Conservation (phyloP, 2,797 vertebrate species). For the Myotis myotis region DNA sequence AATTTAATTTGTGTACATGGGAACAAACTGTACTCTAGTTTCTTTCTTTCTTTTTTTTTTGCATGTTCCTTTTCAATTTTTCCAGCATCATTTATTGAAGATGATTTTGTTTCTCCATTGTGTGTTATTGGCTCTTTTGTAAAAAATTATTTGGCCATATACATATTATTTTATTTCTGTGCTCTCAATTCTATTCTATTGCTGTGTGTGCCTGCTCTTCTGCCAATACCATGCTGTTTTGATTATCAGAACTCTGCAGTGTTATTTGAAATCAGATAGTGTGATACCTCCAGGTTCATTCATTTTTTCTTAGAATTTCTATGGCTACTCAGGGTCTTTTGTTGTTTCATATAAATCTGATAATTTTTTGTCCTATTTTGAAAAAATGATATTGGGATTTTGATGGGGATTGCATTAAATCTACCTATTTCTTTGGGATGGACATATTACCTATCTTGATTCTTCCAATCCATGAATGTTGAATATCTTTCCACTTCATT, state of each 20-base stretch:
- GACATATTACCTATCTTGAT: neutral
- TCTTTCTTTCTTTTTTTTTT: too few relatives aligned
- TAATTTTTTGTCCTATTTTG: neutral
- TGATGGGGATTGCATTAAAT: neutral
- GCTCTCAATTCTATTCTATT: neutral
- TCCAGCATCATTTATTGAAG: too few relatives aligned
- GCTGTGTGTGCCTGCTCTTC: neutral
- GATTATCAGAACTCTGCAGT: neutral
- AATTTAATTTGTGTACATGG: too few relatives aligned
- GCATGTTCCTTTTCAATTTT: too few relatives aligned
- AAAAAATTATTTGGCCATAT: neutral
- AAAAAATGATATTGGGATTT: neutral
- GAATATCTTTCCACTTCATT: neutral
- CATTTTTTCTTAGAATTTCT: neutral
- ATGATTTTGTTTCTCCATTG: too few relatives aligned
- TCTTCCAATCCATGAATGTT: neutral
- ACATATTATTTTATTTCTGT: neutral
- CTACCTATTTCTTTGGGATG: neutral
- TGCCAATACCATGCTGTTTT: neutral
- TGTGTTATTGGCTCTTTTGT: neutral
- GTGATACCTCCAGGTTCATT: neutral
- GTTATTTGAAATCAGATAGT: neutral
- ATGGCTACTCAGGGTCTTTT: neutral
- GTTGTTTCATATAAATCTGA: neutral
- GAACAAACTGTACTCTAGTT: too few relatives aligned